phyloP scores from a whole-genome alignment of 2,113 vertebrate genomes.

The Xiphophorus couchianus region DNA sequence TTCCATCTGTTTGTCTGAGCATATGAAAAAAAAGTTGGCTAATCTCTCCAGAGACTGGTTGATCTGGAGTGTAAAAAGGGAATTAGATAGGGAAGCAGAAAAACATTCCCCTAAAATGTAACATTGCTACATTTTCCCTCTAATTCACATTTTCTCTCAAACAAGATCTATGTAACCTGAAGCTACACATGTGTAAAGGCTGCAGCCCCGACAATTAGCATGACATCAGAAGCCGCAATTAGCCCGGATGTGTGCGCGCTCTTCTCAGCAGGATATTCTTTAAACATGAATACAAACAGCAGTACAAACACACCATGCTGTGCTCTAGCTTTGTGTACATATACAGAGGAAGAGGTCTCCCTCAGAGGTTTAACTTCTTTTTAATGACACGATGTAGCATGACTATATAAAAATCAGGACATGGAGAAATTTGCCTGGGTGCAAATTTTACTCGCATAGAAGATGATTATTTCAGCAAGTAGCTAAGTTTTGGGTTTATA shows the following conservation, averaged over 20 bases:
- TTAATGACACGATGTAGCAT: conserved; percentile 22
- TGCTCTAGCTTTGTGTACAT: conserved; percentile 8
- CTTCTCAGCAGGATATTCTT: conserved; percentile 26
- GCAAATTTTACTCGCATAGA: neutral
- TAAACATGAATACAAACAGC: conserved; percentile 29
- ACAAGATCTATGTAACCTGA: conserved; percentile 35
- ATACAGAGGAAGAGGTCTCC: conserved; percentile 20
- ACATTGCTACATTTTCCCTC: conserved; percentile 16
- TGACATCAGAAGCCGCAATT: conserved; percentile 33
- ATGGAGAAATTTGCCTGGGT: neutral
- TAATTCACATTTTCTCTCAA: conserved; percentile 23
- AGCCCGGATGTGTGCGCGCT: conserved; percentile 14
- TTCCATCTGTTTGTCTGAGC: conserved; percentile 5
- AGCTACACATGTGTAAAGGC: conserved; percentile 18
- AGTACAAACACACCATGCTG: conserved; percentile 33
- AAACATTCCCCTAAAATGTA: conserved; percentile 26
- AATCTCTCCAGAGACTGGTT: conserved; percentile 6
- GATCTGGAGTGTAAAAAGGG: neutral
- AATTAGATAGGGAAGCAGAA: conserved; percentile 13
- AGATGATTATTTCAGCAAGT: conserved; percentile 9
- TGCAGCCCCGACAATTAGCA: conserved; percentile 15
- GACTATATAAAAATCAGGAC: neutral
- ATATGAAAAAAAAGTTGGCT: neutral
- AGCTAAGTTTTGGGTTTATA: conserved; percentile 1
- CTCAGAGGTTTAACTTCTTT: conserved; percentile 26